Conservation (phyloP, 2,888 invertebrate species). For the Machimus atricapillus region DNA sequence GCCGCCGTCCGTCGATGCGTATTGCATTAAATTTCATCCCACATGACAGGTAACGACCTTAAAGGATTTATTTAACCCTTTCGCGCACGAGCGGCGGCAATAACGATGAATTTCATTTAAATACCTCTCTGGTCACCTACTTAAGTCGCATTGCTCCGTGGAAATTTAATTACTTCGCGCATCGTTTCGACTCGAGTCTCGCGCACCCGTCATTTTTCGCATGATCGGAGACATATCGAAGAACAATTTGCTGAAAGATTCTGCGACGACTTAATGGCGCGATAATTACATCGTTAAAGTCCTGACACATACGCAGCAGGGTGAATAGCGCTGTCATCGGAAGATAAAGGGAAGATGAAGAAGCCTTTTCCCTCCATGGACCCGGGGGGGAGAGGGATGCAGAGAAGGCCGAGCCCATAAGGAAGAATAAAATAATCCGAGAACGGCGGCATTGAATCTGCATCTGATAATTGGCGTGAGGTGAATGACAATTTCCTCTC, state of each 20-base stretch:
- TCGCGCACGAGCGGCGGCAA: not conserved
- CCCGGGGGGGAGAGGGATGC: not conserved
- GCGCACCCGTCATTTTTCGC: not conserved
- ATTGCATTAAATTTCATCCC: not conserved
- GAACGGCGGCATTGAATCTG: not conserved
- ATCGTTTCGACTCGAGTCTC: not conserved
- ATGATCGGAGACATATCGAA: not conserved
- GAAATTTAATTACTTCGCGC: not conserved
- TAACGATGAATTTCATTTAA: not conserved
- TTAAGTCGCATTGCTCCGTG: not conserved
- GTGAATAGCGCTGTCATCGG: not conserved
- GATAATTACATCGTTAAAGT: not conserved
- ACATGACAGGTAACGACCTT: not conserved
- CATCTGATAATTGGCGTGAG: slow-evolving; percentile 40
- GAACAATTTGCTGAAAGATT: not conserved
- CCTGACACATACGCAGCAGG: not conserved
- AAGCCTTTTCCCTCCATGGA: not conserved
- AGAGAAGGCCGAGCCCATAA: not conserved
- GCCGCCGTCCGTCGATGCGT: not conserved
- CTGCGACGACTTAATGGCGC: not conserved
- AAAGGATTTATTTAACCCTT: not conserved
- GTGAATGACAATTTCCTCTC: slow-evolving; percentile 42
- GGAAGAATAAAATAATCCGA: not conserved
- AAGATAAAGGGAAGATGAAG: not conserved
- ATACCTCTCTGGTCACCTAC: not conserved